Percentiles rank a stretch among this genome's conserved stretches.
Evolutionary conservation across 2,888 invertebrate genomes (phyloP).

Genomic region (Oegoconia quadripuncta): DNA sequence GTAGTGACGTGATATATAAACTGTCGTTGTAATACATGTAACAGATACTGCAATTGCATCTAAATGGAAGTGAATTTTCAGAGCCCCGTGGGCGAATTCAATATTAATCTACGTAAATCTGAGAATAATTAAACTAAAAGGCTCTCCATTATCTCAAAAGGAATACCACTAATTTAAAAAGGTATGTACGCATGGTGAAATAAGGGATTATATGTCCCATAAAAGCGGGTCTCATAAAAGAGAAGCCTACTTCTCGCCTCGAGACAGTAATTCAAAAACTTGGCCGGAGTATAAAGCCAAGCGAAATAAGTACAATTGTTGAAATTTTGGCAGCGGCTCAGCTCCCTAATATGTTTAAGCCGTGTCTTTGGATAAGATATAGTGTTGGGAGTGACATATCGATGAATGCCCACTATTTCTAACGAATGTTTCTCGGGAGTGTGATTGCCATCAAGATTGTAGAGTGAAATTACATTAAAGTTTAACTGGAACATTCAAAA

Average conservation of each 20-base stretch:
- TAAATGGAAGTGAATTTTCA: no score
- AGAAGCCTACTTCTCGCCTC: conserved; percentile 12
- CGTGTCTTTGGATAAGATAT: conserved; percentile 20
- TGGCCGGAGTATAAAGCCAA: conserved; percentile 39
- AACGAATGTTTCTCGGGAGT: no score
- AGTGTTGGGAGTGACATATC: conserved; percentile 10
- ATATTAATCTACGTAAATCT: no score
- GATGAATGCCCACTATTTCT: background rate
- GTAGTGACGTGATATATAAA: no score
- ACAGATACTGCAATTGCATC: no score
- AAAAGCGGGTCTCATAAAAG: conserved; percentile 28
- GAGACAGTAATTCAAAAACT: conserved; percentile 47
- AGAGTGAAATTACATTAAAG: no score
- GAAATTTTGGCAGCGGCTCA: conserved; percentile 36
- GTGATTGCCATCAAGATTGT: no score
- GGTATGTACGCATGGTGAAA: conserved; percentile 12
- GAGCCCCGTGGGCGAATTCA: no score
- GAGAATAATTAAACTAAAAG: no score
- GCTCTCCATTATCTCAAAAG: no score
- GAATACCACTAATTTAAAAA: conserved; percentile 9
- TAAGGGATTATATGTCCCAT: conserved; percentile 23
- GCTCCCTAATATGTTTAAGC: conserved; percentile 45
- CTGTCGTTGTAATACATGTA: no score
- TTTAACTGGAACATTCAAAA: no score
- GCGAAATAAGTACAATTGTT: conserved; percentile 35